These are phyloP conservation scores for Heteropelma amictum DNA, from an alignment of 2,888 invertebrate species.

Conservation along the genomic window DNA sequence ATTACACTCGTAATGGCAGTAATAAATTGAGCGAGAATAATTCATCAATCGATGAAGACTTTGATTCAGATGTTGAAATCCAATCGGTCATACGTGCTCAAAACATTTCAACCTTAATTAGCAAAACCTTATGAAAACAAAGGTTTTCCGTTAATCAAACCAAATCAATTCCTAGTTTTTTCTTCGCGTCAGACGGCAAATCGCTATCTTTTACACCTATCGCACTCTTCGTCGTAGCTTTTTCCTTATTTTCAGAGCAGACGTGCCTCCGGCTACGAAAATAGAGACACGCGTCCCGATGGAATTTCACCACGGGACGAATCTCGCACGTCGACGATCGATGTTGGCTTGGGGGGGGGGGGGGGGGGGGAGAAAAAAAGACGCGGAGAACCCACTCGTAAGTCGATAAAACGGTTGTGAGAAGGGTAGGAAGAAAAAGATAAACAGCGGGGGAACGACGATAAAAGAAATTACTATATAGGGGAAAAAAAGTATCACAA, in stretches of 20 bases:
- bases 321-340: slow-evolving; percentile 17
- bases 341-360: slow-evolving; percentile 11
- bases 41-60: no score
- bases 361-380: no score
- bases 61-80: no score
- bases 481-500: slow-evolving; percentile 7
- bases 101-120: not conserved
- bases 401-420: slow-evolving; percentile 40
- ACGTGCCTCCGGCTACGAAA: slow-evolving; percentile 26
- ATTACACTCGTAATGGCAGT: no score
- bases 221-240: not conserved
- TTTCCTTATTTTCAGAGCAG: not conserved
- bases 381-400: slow-evolving; percentile 24
- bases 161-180: not conserved
- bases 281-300: slow-evolving; percentile 9
- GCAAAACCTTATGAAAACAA: not conserved
- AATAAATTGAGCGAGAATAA: no score
- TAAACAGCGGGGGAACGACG: not conserved
- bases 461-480: not conserved
- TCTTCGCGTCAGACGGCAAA: no score
- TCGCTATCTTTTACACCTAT: not conserved
- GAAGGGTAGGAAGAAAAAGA: slow-evolving; percentile 3
- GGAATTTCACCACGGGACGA: slow-evolving; percentile 32
- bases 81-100: not conserved
- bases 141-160: not conserved